phyloP scores from a whole-genome alignment of 2,888 invertebrate genomes.

The Acronicta psi region DNA sequence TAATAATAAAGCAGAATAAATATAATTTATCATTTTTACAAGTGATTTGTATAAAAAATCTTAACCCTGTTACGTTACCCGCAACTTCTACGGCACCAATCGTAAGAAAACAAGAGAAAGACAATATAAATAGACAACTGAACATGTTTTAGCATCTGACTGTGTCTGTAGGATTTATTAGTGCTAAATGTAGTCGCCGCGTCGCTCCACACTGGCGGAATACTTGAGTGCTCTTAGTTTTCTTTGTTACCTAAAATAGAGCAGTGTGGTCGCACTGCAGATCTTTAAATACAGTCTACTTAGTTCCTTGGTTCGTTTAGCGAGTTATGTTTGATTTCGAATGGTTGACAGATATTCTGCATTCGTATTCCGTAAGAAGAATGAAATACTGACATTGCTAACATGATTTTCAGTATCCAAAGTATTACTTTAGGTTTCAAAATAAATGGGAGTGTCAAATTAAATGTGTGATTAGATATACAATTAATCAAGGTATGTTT shows the following conservation, averaged over 20 bases:
- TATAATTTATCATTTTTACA: too few species aligned
- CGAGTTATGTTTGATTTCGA: conserved; percentile 4
- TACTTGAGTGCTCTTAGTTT: conserved; percentile 51
- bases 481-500: too few species aligned
- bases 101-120: conserved; percentile 25
- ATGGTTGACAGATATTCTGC: too few species aligned
- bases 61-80: conserved; percentile 21
- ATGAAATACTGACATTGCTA: too few species aligned
- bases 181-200: conserved; percentile 49
- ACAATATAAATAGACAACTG: conserved; percentile 26
- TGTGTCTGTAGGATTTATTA: conserved; percentile 52
- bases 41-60: too few species aligned
- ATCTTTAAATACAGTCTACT: conserved; percentile 44
- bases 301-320: conserved; percentile 12
- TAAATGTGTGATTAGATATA: too few species aligned
- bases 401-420: too few species aligned
- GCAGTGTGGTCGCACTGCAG: conserved; percentile 23
- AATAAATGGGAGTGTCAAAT: too few species aligned
- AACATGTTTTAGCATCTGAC: conserved; percentile 45
- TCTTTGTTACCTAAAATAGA: conserved; percentile 58
- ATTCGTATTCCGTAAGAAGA: too few species aligned
- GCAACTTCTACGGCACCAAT: conserved; percentile 13
- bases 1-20: too few species aligned
- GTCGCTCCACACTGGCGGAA: conserved; percentile 42
- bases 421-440: too few species aligned